Conservation (phyloP, 2,113 vertebrate genomes). For the Fregata magnificens region DNA sequence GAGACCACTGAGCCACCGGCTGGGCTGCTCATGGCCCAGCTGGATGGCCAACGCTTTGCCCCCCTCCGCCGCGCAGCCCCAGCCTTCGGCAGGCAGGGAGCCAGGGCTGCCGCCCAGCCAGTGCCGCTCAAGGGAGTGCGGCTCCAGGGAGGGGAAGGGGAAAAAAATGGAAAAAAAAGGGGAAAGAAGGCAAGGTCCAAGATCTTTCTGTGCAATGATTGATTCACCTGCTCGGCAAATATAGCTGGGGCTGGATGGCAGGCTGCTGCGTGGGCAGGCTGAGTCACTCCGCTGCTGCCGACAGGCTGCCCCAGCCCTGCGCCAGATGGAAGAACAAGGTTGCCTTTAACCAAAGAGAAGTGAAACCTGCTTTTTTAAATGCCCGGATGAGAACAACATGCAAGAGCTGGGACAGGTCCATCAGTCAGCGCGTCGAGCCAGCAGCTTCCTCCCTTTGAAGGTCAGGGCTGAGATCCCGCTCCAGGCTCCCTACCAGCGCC, state of each 20-base stretch:
- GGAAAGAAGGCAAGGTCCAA: not conserved
- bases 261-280: not conserved
- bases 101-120: rapidly evolving
- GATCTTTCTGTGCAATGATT: not conserved
- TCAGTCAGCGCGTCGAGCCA: not conserved
- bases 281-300: not conserved
- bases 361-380: not conserved
- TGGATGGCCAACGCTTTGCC: rapidly evolving
- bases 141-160: not conserved
- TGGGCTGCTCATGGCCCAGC: not conserved
- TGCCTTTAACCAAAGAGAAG: not conserved
- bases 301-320: not conserved
- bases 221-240: not conserved
- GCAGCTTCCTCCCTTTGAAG: not conserved
- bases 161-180: not conserved
- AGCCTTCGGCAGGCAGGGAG: rapidly evolving
- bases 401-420: not conserved
- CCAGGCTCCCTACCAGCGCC: not conserved
- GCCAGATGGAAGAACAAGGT: not conserved
- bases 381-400: not conserved
- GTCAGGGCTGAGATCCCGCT: not conserved
- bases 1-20: rapidly evolving
- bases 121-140: rapidly evolving
- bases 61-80: rapidly evolving
- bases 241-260: not conserved